Base-by-base conservation (phyloP, 2,113 vertebrate genomes). In the Zosterops hypoxanthus region DNA sequence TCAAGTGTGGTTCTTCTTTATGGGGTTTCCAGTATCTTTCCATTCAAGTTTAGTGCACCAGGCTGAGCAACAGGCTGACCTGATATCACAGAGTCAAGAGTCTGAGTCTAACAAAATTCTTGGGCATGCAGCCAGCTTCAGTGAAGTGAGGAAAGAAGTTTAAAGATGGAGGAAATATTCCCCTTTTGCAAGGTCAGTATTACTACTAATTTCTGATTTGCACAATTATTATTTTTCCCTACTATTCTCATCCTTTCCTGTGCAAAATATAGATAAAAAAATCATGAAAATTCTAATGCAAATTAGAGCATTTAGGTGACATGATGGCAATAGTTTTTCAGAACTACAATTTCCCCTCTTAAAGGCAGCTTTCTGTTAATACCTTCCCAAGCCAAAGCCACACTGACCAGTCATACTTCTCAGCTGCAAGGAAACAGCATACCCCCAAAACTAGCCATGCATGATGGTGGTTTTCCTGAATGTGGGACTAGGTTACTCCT, bases 371-470 rank as follows among this genome's bases (percentile, higher is more conserved):
- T 76, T 76, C 59, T 59, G 19, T 6, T 39, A 69, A 31, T 34
- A 44, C 57, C 26, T 73, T 64, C 52, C 31, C 44, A 63, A 49
- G 33, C 8, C 14, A 70, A 86, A 94, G 22, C 23, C 10, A 18
- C 31, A 19, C 8, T 15, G 34, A 36, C 26, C 70, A 71, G 4
- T 0, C 0, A 2, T 42, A 47, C 9, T 57, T 75, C 36, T 57
- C 36, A 73, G 33, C n/a, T 72, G 21, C 41, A 29, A n/a, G 33
- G 28, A 82, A 86, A 33, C 5, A 76, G 42, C 2, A 4, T 6
- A 82, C 1, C 47, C 42, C 70, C 55, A 46, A 85, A 82, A 75
- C 18, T 20, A 57, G 4, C 22, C 0, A 0, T 47, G 18, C 2
- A 5, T 8, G 1, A 25, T 11, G 20, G 23, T 26, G 16, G 2